Evolutionary conservation across 2,888 invertebrate genomes (phyloP), one percentile per base, ranked within the genome.

Genomic region (Eupithecia dodoneata): DNA sequence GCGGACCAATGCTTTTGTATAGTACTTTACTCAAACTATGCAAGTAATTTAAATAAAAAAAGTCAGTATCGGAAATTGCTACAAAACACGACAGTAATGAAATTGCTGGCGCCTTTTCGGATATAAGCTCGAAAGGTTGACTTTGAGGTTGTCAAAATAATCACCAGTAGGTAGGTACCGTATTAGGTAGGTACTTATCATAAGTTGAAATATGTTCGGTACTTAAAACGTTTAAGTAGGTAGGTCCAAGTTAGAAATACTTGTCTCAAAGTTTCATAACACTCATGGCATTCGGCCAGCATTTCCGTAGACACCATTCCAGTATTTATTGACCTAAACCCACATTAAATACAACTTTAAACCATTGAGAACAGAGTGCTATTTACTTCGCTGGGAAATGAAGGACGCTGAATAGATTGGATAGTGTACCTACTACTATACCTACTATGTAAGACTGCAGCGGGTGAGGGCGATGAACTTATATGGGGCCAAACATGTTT

Each of bases 211-310:
- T 30, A 30, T 30, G 30, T 30, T 30, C 30, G 30, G 30, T 30
- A 30, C 30, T 30, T 30, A 30, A 30, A 30, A 30, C 42, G 13
- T 59, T 63, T 30, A 63, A 1, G 30, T 41, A 12, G 65, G 13
- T 65, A 12, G 41, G 13, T 65, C 4, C 65, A 18, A 30, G 63
- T 30, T 5, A 63, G 12, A 30, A 2, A 45, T 71, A 45, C 18
- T 59, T 18, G 59, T 59, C 59, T 59, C 59, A 59, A 63, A 30
- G 41, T 59, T 49, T 47, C 41, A 72, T 79, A 76, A 67, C 81
- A 82, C 79, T 77, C 80, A 81, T 87, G 87, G 89, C 87, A 89
- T 79, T 79, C 79, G 83, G 86, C 87, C 89, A 89, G 81, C 83
- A 78, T 85, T 88, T 88, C 88, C 83, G 83, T 83, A 76, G 73